These are phyloP conservation scores for Dendronephthya gigantea DNA, from an alignment of 64 coral and sea anemone genomes.

Conservation along the genomic window DNA sequence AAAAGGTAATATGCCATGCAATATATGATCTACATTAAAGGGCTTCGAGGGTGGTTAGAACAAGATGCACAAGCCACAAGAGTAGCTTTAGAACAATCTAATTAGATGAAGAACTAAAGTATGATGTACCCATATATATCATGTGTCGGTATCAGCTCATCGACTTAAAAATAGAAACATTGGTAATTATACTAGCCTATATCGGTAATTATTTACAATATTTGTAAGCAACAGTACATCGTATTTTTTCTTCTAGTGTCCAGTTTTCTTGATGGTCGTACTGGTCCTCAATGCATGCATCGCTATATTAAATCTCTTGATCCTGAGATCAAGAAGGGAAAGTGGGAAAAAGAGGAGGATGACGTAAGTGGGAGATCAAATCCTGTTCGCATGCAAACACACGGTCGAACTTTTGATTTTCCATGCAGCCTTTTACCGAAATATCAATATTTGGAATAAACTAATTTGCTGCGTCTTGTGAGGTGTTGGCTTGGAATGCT, in stretches of 20 bases:
- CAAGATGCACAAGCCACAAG: too few relatives aligned
- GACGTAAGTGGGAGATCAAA: not conserved
- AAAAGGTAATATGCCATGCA: not conserved
- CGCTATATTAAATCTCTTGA: not conserved
- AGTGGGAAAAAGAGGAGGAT: not conserved
- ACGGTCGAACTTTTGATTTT: not conserved
- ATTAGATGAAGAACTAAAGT: too few relatives aligned
- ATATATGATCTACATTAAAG: not conserved
- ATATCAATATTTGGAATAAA: too few relatives aligned
- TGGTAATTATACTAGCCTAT: too few relatives aligned
- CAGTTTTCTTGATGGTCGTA: constrained; percentile 4
- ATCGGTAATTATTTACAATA: not conserved
- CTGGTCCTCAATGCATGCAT: constrained; percentile 15
- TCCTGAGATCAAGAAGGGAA: not conserved
- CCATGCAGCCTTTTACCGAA: too few relatives aligned
- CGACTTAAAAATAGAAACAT: too few relatives aligned
- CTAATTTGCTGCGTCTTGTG: too few relatives aligned
- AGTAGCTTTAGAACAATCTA: too few relatives aligned
- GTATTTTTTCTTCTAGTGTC: not conserved
- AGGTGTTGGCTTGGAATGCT: too few relatives aligned
- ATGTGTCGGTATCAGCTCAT: too few relatives aligned
- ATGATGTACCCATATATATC: too few relatives aligned
- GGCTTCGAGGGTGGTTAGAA: not conserved
- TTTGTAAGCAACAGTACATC: not conserved
- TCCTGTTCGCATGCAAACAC: not conserved